Base-by-base conservation (phyloP, 2,113 vertebrate genomes). In the Proterorhinus semilunaris region DNA sequence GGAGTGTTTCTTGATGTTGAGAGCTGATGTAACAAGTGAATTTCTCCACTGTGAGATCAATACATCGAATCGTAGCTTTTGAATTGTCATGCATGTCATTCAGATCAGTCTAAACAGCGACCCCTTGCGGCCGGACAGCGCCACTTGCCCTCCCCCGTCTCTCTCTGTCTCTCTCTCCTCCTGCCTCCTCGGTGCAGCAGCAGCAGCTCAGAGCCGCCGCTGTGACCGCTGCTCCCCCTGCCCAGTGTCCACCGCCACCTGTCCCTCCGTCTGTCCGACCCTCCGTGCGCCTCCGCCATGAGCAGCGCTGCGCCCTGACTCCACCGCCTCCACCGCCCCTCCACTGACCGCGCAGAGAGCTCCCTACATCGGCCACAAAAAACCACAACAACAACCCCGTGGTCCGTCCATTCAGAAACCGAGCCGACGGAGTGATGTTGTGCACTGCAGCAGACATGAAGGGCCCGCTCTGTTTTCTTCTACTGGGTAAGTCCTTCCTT, bases 401-500 rank as follows among this genome's bases (percentile, higher is more conserved):
- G 59, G 51, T 58, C 52, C 10, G 47, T 21, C 63, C 52, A 8
- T 43, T 27, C 13, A 12, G 10, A 89, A 93, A 12, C 74, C 81
- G 9, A 66, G 69, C 65, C 36, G 45, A 66, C 68, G 47, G 50
- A 48, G 42, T 16, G 88, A 7, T 36, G 91, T 0, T 91, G 93
- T 83, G 90, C 90, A 72, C 91, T 94, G 84, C 93, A 90, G 0
- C 94, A 82, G 82, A 75, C 93, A 79, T 95, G 93, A 13, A 93
- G 92, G 42, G 81, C 94, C 75, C 72, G 91, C 71, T 74, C 5
- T 89, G 92, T 68, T 54, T 83, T 65, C 86, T 92, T 13, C 80
- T 93, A 13, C 15, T 88, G 15, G 91, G 94, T 89, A 66, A 87
- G 85, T 77, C 42, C 13, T 65, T 12, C 6, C 13, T 59, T 57